Base-by-base conservation (phyloP, 2,888 invertebrate genomes). In the Mechanitis mazaeus region DNA sequence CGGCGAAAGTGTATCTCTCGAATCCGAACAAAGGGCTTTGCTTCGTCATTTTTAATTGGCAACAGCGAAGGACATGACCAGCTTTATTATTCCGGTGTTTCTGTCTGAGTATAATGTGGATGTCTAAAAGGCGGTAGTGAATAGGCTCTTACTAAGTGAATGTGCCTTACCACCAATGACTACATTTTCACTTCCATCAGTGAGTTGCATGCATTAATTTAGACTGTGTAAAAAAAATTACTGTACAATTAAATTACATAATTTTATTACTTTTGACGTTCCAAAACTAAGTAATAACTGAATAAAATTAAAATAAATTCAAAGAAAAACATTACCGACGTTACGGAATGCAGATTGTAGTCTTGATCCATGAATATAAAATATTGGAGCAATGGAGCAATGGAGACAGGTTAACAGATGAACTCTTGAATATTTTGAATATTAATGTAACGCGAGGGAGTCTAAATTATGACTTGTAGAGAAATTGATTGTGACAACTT, bases 401-500 rank as follows among this genome's bases (percentile, higher is more conserved):
- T 35, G 55, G 60, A 50, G 4, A 28, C 45, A 45, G 38, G 12
- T 54, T 6, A 38, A 38, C 38, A 54, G 54, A 54, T 38, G 60
- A 47, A 20, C 45, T 59, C 45, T 55, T 62, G 59, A 62, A 64
- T 62, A 63, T 53, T 58, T 59, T 53, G 55, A 57, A 60, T 58
- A 47, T 42, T 58, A 60, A 57, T 47, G 12, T 7, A 57, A 46
- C 54, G 9, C 7, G 53, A 55, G 56, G 54, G 28, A 38, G 46
- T 59, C 28, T 9, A 55, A 47, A 45, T 33, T n/a, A 54, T 9
- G 28, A 31, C 42, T 33, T 45, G 20, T 47, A 47, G 12, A 6
- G 4, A n/a, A 47, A 47, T 47, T 47, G 47, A 47, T 47, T 47
- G 20, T n/a, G 20, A 28, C 47, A 47, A 47, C 6, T 47, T 4